Evolutionary conservation across 1,140 invertebrate species (phyloP).

Genomic region (Pseudachorutes palmiensis): DNA sequence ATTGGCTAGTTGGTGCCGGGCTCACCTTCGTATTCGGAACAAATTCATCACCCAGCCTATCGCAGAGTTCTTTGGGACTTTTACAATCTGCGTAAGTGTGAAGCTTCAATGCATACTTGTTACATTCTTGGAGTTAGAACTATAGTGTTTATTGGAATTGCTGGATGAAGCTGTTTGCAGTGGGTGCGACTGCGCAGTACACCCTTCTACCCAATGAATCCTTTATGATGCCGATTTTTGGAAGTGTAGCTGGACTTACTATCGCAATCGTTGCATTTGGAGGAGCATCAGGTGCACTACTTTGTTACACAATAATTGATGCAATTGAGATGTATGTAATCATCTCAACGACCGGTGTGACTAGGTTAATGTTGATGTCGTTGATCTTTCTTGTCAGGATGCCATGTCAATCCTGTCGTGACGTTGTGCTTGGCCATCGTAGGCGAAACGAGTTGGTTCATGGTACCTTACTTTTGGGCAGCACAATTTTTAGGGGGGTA

Average conservation of each 20-base stretch:
- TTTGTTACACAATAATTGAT: neutral
- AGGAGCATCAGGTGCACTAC: conserved; percentile 5
- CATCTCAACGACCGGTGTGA: neutral
- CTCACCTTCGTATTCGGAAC: neutral
- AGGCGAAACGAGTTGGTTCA: conserved; percentile 20
- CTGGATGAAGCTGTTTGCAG: conserved; percentile 7
- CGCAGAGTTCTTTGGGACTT: conserved; percentile 4
- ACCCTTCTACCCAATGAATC: neutral
- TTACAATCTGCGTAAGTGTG: conserved; percentile 5
- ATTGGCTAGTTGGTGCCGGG: neutral
- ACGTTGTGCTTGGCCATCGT: conserved; percentile 16
- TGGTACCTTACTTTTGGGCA: conserved; percentile 12
- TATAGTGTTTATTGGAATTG: neutral
- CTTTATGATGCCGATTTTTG: conserved; percentile 4
- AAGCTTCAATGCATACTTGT: too few species aligned
- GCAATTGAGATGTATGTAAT: neutral
- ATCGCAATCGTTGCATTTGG: conserved; percentile 8
- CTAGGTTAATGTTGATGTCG: neutral
- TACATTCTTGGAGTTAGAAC: too few species aligned
- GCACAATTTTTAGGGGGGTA: conserved; percentile 25
- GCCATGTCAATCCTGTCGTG: conserved; percentile 18
- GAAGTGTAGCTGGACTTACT: neutral
- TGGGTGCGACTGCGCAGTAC: neutral
- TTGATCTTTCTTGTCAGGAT: neutral
- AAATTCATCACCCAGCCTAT: neutral